Evolutionary conservation across 2,888 invertebrate genomes (phyloP), one percentile per base, ranked within the genome.

Genomic region (Hemistola chrysoprasaria): DNA sequence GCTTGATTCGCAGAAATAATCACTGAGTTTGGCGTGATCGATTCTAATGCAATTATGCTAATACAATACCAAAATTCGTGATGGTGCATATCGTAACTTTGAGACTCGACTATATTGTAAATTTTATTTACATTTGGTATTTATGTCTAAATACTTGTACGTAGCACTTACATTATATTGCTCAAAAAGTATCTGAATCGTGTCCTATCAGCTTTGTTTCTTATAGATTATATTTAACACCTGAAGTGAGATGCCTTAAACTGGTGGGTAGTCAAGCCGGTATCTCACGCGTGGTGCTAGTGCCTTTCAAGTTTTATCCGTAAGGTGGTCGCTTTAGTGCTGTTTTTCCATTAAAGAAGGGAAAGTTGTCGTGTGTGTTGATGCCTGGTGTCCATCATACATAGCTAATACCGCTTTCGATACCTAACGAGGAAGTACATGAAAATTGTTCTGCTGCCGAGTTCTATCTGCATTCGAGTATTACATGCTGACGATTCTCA

Each of bases 351-450:
- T 77, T 77, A 81, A 73, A 75, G 74, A 71, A 78, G 80, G 78
- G 85, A 86, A 86, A 85, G 85, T 84, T 78, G 75, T 73, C 74
- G 78, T 75, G 74, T 77, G 63, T 65, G 53, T 55, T 56, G 62
- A 62, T 60, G 64, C 68, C 67, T 74, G 73, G 67, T 77, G 78
- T 77, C 75, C 75, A 77, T 78, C 81, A 75, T 74, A 77, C 78
- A 70, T 74, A 73, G 75, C 74, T 78, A 75, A 80, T 78, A 78
- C 82, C 70, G 81, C 82, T 83, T 85, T 82, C 82, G 73, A 76
- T 83, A 67, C 61, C 71, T 68, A 73, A 78, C 67, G 65, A 81
- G 83, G 85, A 84, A 84, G 67, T 71, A 66, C 57, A 56, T 62
- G 54, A 60, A 66, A 68, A 63, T 56, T 55, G 51, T 42, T 37